phyloP scores from a whole-genome alignment of 2,888 invertebrate species.

The Papilio gigon region DNA sequence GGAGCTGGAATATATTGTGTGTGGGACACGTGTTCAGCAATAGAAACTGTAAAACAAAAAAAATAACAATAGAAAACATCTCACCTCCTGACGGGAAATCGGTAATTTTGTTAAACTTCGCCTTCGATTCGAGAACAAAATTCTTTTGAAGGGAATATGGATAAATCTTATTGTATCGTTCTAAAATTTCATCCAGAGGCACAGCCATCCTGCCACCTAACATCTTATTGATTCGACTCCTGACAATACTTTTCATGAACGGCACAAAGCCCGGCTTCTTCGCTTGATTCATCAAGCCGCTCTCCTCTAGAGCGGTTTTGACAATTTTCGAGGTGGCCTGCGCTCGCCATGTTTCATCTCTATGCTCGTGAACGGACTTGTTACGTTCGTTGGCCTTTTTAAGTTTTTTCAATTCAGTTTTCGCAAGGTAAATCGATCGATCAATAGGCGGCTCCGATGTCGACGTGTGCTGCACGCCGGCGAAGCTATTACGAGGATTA shows the following conservation, averaged over 20 bases:
- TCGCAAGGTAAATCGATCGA: not conserved
- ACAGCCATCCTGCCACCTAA: slow-evolving; percentile 16
- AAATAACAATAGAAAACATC: slow-evolving; percentile 14
- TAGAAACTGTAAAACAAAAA: not conserved
- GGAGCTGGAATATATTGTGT: too few relatives aligned
- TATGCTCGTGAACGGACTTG: not conserved
- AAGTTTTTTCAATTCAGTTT: not conserved
- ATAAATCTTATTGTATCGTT: slow-evolving; percentile 12
- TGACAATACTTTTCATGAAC: slow-evolving; percentile 17
- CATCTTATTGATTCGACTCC: slow-evolving; percentile 22
- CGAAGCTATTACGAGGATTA: not conserved
- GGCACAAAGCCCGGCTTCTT: not conserved
- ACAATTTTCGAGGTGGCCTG: slow-evolving; percentile 28
- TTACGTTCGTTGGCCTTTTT: not conserved
- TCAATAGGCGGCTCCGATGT: not conserved
- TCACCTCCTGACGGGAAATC: slow-evolving; percentile 27
- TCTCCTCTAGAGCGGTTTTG: not conserved
- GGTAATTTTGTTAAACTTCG: slow-evolving; percentile 7
- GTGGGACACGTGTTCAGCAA: too few relatives aligned
- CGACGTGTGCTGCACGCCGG: not conserved
- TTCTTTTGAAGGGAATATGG: not conserved
- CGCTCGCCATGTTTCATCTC: slow-evolving; percentile 12
- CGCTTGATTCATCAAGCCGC: not conserved
- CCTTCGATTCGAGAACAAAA: slow-evolving; percentile 19
- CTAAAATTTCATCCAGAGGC: slow-evolving; percentile 5